Conservation (phyloP, 2,797 vertebrate genomes). For the Gallirallus australis region DNA sequence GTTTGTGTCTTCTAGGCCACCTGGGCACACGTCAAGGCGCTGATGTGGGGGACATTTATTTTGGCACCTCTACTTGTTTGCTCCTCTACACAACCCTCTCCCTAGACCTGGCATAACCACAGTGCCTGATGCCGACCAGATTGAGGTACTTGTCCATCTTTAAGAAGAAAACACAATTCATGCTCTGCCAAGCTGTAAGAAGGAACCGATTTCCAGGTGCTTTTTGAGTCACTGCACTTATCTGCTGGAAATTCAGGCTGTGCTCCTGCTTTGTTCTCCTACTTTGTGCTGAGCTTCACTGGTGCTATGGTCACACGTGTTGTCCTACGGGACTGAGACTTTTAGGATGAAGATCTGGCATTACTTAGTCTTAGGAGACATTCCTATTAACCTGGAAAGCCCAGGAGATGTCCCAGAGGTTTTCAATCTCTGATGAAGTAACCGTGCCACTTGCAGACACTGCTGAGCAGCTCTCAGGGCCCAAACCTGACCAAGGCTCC, state of each 20-base stretch:
- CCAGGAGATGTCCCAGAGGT: not conserved
- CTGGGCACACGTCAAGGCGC: fast-evolving
- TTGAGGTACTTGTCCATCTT: not conserved
- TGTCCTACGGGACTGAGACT: not conserved
- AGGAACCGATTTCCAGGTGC: not conserved
- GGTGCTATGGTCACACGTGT: fast-evolving
- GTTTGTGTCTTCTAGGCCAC: not conserved
- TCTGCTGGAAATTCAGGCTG: not conserved
- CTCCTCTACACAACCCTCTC: not conserved
- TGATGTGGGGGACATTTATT: not conserved
- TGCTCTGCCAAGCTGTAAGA: not conserved
- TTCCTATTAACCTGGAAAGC: constrained; percentile 12
- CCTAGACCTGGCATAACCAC: not conserved
- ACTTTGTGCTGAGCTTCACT: not conserved
- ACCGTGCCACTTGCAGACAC: not conserved
- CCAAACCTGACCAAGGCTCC: not conserved
- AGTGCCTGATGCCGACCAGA: not conserved
- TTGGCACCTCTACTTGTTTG: not conserved
- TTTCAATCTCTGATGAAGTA: not conserved
- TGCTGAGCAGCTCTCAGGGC: not conserved
- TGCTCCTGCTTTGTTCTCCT: not conserved
- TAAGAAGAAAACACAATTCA: not conserved
- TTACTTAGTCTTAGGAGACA: not conserved
- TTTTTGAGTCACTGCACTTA: not conserved
- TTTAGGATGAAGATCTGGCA: not conserved